These are phyloP conservation scores for Portevinia maculata DNA, from an alignment of 2,888 invertebrate species.

Conservation along the genomic window DNA sequence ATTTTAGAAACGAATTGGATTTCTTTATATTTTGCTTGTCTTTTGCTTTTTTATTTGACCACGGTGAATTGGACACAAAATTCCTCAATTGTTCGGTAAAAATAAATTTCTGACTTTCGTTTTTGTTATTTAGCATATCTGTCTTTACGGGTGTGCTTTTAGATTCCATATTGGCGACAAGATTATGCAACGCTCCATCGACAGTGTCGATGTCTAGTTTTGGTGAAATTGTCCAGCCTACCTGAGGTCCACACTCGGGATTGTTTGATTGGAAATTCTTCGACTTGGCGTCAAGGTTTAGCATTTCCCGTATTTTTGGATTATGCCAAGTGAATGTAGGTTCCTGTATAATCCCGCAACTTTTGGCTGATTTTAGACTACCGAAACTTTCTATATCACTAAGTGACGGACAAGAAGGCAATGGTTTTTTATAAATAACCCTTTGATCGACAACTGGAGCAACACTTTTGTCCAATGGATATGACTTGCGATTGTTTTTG, in stretches of 20 bases:
- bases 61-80: constrained; percentile 77
- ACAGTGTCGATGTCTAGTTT: constrained; percentile 81
- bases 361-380: constrained; percentile 75
- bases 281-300: constrained; percentile 77
- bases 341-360: constrained; percentile 73
- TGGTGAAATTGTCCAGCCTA: constrained; percentile 79
- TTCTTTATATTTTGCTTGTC: constrained; percentile 70
- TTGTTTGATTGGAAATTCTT: constrained; percentile 76
- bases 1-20: constrained; percentile 77
- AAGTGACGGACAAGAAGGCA: constrained; percentile 78
- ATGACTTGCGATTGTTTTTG: constrained; percentile 76
- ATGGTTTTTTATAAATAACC: constrained; percentile 27
- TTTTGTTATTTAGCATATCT: constrained; percentile 58
- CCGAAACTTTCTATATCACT: constrained; percentile 78
- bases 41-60: constrained; percentile 75
- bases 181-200: constrained; percentile 79
- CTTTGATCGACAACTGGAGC: background rate
- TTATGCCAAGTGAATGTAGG: constrained; percentile 77
- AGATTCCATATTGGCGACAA: constrained; percentile 79
- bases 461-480: constrained; percentile 75
- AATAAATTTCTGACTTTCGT: constrained; percentile 76
- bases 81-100: constrained; percentile 79
- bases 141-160: constrained; percentile 81
- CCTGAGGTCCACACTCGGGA: constrained; percentile 77
- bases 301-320: constrained; percentile 79